Conservation (phyloP, 1,140 invertebrate genomes). For the Drosophila tristis region DNA sequence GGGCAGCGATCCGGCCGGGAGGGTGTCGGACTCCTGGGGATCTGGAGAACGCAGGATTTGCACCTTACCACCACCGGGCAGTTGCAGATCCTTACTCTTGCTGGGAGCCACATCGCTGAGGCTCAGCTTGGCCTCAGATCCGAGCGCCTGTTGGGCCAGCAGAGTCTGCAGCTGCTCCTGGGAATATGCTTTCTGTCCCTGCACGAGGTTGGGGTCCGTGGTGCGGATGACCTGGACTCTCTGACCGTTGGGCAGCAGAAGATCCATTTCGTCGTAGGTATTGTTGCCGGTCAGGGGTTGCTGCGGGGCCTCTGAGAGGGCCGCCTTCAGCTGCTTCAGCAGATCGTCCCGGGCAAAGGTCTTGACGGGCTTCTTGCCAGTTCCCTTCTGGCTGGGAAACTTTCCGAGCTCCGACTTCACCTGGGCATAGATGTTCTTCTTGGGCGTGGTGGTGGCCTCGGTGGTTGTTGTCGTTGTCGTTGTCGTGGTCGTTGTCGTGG, state of each 20-base stretch:
- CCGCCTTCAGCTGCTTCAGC: constrained; percentile 89
- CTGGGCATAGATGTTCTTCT: constrained; percentile 70
- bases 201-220: constrained; percentile 87
- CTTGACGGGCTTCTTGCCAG: constrained; percentile 79
- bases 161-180: constrained; percentile 75
- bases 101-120: constrained; percentile 74
- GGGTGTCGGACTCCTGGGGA: constrained; percentile 77
- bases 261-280: constrained; percentile 89
- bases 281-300: constrained; percentile 86
- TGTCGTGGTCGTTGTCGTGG: constrained; percentile 84
- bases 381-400: constrained; percentile 63
- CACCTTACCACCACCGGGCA: constrained; percentile 90
- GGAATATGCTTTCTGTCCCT: constrained; percentile 77
- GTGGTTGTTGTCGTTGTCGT: constrained; percentile 72
- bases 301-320: constrained; percentile 87
- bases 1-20: constrained; percentile 60
- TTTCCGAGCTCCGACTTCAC: constrained; percentile 75
- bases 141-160: constrained; percentile 71
- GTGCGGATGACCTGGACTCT: constrained; percentile 90
- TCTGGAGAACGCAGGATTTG: constrained; percentile 88
- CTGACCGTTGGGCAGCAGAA: constrained; percentile 90
- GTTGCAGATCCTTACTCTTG: constrained; percentile 88
- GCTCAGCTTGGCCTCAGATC: constrained; percentile 55
- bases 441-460: constrained; percentile 77
- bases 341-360: constrained; percentile 86